phyloP scores from a whole-genome alignment of 2,797 vertebrate genomes.

The Coregonus ussuriensis region DNA sequence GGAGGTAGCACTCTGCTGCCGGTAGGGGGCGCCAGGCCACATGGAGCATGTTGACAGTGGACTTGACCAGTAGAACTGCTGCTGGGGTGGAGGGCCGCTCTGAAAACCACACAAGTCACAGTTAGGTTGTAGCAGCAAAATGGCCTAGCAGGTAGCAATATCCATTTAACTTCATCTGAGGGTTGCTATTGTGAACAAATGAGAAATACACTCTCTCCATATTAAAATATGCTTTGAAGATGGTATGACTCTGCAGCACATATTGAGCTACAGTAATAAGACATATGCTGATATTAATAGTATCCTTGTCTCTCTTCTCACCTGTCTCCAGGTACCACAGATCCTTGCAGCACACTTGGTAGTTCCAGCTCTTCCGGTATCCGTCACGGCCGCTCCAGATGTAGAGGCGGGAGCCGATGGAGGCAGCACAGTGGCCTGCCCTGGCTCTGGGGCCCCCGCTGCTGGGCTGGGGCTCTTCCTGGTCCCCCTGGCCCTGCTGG shows the following conservation, averaged over 20 bases:
- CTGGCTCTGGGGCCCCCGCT: constrained; percentile 86
- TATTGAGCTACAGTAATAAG: background rate
- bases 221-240: background rate
- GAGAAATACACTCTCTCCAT: background rate
- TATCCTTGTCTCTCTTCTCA: constrained; percentile 65
- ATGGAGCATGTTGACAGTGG: constrained; percentile 91
- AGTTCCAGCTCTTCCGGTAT: constrained; percentile 91
- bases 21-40: constrained; percentile 95
- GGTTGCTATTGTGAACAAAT: background rate
- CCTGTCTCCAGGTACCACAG: constrained; percentile 98
- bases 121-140: background rate
- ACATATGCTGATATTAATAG: background rate
- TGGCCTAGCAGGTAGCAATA: background rate
- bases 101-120: constrained; percentile 46
- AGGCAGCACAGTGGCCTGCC: constrained; percentile 89
- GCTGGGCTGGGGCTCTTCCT: constrained; percentile 55
- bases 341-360: constrained; percentile 98
- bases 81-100: constrained; percentile 87
- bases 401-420: constrained; percentile 88
- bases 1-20: constrained; percentile 90
- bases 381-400: constrained; percentile 97
- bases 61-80: constrained; percentile 89
- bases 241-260: background rate
- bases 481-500: constrained; percentile 54
- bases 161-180: background rate